Evolutionary conservation across 2,888 invertebrate species (phyloP), one percentile per base, ranked within the genome.

Genomic region (Archips xylosteana): DNA sequence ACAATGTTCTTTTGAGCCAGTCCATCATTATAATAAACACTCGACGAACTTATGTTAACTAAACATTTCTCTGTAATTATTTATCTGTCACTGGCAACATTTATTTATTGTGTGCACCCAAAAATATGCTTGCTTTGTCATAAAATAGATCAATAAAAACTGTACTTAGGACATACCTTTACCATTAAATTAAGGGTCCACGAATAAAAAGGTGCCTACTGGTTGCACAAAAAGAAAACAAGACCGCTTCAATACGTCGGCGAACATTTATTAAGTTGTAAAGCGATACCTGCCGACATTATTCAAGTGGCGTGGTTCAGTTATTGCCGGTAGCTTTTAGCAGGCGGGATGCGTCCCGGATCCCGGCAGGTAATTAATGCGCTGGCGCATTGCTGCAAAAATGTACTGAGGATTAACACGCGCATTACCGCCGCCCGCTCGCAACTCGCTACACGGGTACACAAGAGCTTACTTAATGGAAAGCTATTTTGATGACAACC

Each of bases 291-390:
- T 57, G 67, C 57, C 57, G 70, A 75, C 68, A 72, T 77, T 78
- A 78, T 78, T 76, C 75, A 78, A 76, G 78, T 70, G 72, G 76
- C 75, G 76, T 74, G 74, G 76, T 78, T 75, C 77, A 74, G 78
- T 81, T 79, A 81, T 81, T 78, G 79, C 78, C 78, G 78, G 80
- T 80, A 79, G 81, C 81, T 82, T 81, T 81, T 79, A 80, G 80
- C 77, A 59, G 64, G 74, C 77, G 61, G 66, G 74, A 70, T 72
- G 75, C 71, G 70, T 61, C 74, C 54, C 71, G 75, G 75, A 69
- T 71, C 74, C 75, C 67, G 74, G 71, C 78, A 77, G 78, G 77
- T 81, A 80, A 82, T 83, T 81, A 81, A 82, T 81, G 80, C 78
- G 78, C 79, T 81, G 78, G 80, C 77, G 80, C 82, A 82, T 67